Evolutionary conservation across 2,113 vertebrate genomes (phyloP), one percentile per base, ranked within the genome.

Genomic region (Tachysurus fulvidraco): DNA sequence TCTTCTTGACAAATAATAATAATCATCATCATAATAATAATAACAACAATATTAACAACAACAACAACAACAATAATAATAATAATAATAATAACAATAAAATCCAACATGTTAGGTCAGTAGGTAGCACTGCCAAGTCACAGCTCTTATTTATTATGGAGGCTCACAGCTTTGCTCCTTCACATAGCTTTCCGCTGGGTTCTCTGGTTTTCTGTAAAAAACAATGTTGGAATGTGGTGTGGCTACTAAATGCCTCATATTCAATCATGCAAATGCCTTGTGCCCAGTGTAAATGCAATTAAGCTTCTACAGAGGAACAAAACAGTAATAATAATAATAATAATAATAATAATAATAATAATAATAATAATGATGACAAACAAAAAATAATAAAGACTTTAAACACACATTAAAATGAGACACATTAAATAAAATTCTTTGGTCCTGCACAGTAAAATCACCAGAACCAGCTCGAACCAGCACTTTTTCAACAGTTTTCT

Each of bases 401-500:
- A 79, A 62, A 74, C 46, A 78, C 25, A 80, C 28, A 85, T 54
- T 44, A 14, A 83, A 69, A 78, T 55, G n/a, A 16, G 69, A 46
- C 6, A 13, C 23, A n/a, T 16, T 54, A 41, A 86, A 69, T 14
- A 64, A 41, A 36, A 65, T 57, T 69, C 64, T 86, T 86, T 86
- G 77, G 77, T 80, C 62, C 77, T 55, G 14, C 62, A 67, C 76
- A 80, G 30, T 86, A n/a, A 86, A 80, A 80, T 86, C 14, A 80
- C 50, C 57, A 67, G 17, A n/a, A n/a, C n/a, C n/a, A n/a, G 1
- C 54, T 19, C 36, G 4, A 74, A 46, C 57, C 60, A 67, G 44
- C 81, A 83, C 21, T 16, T 81, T 50, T 9, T 7, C 46, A 50
- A 44, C 10, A 60, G 25, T 60, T 54, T 52, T 23, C 5, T 28